A percentile compares a stretch with the other conserved stretches of the same genome.
Evolutionary conservation across 2,888 invertebrate species (phyloP).

Genomic region (Sepiola atlantica): DNA sequence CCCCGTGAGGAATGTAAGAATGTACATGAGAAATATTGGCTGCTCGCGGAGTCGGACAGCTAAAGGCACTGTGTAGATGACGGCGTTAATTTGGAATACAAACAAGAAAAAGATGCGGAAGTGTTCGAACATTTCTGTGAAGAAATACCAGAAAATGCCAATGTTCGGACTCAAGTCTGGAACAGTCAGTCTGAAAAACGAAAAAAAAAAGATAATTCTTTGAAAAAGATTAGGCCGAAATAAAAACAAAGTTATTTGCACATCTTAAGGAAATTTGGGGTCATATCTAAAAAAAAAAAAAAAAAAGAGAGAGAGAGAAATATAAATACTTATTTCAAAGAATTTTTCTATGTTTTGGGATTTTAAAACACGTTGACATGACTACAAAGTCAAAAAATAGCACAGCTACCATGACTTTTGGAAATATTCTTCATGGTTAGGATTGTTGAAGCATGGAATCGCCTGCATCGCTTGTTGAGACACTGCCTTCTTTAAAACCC

Average conservation of each 20-base stretch:
- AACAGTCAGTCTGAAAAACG: constrained; percentile 83
- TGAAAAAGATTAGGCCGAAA: too few species aligned
- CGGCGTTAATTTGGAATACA: constrained; percentile 96
- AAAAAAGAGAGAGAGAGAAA: not conserved
- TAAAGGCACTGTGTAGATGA: constrained; percentile 92
- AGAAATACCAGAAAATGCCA: constrained; percentile 99
- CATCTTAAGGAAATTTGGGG: not conserved
- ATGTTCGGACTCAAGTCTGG: constrained; percentile 97
- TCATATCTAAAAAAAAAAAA: not conserved
- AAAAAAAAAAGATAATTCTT: not conserved
- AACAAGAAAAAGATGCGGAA: constrained; percentile 95
- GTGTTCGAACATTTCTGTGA: constrained; percentile 99
- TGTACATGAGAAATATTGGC: constrained; percentile 76
- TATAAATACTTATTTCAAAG: too few species aligned
- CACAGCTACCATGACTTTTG: too few species aligned
- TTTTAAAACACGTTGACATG: too few species aligned
- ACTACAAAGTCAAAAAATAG: too few species aligned
- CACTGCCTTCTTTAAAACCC: too few species aligned
- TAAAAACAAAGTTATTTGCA: too few species aligned
- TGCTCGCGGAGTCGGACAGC: constrained; percentile 75
- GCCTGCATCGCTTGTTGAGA: too few species aligned
- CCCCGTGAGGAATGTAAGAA: constrained; percentile 80
- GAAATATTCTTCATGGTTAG: too few species aligned
- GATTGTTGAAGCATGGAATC: too few species aligned
- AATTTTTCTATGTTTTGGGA: too few species aligned